Base-by-base conservation (phyloP, 2,888 invertebrate species). In the Yponomeuta cagnagella region DNA sequence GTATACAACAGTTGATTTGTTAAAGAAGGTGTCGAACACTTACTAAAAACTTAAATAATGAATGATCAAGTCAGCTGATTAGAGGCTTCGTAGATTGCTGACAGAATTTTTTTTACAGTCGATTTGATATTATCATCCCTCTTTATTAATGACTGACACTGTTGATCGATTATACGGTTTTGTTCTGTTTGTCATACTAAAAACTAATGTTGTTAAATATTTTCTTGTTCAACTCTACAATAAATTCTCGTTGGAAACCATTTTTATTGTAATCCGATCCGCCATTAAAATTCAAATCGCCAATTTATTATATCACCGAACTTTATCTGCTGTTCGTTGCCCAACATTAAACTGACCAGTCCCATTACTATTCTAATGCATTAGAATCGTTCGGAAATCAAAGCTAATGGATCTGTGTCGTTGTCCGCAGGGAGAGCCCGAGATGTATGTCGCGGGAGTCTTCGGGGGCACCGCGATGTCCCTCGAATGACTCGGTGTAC, bases 361-460 rank as follows among this genome's bases (percentile, higher is more conserved):
- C 52, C 52, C 52, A 58, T 58, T 58, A 58, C 33, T 31, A 65
- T 65, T 30, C 30, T 31, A 65, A 68, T 48, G 48, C 68, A 68
- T 68, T 48, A 12, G 33, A 37, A 68, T n/a, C 37, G 31, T 30
- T 65, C 10, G 15, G 9, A n/a, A 31, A 69, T 78, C 74, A 74
- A 77, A 77, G 77, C 31, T 63, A 81, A 80, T 83, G 75, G 77
- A 72, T 67, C 74, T 75, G 77, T 75, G 81, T 83, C 79, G 81
- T 92, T 92, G 93, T 90, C 94, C 94, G 30, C 94, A 97, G 96
- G 92, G 96, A 96, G 88, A 96, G 96, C 88, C 96, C 96, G 75
- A 94, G 96, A 82, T 96, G 96, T 89, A 95, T 96, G 77, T 97
- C 96, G 72, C 94, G 96, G 80, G 96, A 96, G 82, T 97, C 97